Evolutionary conservation across 2,888 invertebrate genomes (phyloP).

Genomic region (Poecilobothrus nobilitatus): DNA sequence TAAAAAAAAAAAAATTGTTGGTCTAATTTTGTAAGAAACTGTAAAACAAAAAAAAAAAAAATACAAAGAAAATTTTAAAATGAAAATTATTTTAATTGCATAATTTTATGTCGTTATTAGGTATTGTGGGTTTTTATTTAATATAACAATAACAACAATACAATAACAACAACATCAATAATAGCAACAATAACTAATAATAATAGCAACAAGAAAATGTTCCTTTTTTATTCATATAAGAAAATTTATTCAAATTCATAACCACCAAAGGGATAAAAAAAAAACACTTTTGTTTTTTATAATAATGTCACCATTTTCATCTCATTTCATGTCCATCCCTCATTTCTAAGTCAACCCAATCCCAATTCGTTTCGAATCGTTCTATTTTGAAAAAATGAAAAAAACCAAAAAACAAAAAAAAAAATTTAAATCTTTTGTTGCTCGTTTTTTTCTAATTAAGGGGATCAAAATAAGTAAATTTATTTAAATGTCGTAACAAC

Average conservation of each 20-base stretch:
- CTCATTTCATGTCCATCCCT: too few relatives aligned
- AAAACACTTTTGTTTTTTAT: too few relatives aligned
- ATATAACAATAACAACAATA: not conserved
- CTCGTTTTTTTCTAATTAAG: conserved; percentile 5
- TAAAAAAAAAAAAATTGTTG: too few relatives aligned
- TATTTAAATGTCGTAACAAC: conserved; percentile 11
- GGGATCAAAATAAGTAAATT: conserved; percentile 10
- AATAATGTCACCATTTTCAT: too few relatives aligned
- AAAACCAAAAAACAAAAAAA: not conserved
- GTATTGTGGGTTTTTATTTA: conserved; percentile 1
- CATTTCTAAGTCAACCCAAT: too few relatives aligned
- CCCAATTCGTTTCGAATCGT: too few relatives aligned
- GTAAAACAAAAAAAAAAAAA: not conserved
- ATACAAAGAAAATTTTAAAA: not conserved
- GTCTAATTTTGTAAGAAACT: too few relatives aligned
- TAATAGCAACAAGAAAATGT: not conserved
- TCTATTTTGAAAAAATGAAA: too few relatives aligned
- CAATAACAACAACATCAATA: not conserved
- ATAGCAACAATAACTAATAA: too few relatives aligned
- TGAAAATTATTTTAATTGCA: not conserved
- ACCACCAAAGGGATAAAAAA: not conserved
- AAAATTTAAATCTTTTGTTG: not conserved
- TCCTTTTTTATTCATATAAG: not conserved
- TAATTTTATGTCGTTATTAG: conserved; percentile 6
- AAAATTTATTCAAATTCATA: conserved; percentile 1